phyloP scores from a whole-genome alignment of 2,797 vertebrate genomes.

The Propithecus deckenii region DNA sequence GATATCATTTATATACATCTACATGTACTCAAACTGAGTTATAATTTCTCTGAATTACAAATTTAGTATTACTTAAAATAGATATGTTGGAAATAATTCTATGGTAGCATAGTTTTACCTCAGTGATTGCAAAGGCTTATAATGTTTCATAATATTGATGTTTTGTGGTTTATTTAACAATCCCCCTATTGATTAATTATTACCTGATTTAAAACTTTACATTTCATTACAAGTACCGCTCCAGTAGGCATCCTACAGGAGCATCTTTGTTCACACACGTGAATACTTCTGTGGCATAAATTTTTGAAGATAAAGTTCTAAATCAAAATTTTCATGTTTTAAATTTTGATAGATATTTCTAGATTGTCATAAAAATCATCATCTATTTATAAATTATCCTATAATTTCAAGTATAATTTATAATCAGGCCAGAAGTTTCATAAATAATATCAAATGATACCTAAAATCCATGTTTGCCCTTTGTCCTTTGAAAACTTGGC shows the following conservation, averaged over 20 bases:
- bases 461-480: neutral
- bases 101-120: neutral
- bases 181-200: neutral
- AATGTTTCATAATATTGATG: neutral
- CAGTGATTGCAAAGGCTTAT: neutral
- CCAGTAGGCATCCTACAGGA: neutral
- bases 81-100: neutral
- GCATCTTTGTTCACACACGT: neutral
- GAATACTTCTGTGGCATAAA: neutral
- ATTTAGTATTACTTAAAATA: neutral
- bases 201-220: neutral
- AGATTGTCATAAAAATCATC: neutral
- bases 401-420: neutral
- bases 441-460: neutral
- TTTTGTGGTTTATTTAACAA: neutral
- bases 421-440: neutral
- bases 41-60: neutral
- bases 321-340: neutral
- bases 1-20: neutral
- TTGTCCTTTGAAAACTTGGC: neutral
- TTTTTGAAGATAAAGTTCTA: neutral
- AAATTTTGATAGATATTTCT: neutral
- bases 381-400: neutral
- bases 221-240: neutral
- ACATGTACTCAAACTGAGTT: neutral